Evolutionary conservation across 2,113 vertebrate genomes (phyloP).

Genomic region (Pundamilia nyererei): DNA sequence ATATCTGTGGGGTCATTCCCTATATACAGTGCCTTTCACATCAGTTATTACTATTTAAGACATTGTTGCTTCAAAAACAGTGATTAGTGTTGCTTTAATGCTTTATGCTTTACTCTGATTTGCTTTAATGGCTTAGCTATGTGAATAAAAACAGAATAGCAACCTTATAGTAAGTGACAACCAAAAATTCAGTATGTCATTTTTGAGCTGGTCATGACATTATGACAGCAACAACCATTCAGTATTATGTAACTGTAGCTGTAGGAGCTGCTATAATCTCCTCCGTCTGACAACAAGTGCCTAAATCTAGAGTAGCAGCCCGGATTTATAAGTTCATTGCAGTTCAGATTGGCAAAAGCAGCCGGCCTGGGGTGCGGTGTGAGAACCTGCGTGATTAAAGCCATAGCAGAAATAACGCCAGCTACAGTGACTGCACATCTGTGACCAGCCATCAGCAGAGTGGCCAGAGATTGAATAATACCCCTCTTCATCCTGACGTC

Average conservation of each 20-base stretch:
- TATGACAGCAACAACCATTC: not conserved
- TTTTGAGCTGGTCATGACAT: not conserved
- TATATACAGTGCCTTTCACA: not conserved
- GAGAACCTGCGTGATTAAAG: slow-evolving; percentile 41
- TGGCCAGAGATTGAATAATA: not conserved
- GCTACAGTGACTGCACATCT: slow-evolving; percentile 29
- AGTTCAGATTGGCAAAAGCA: slow-evolving; percentile 35
- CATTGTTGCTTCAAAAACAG: not conserved
- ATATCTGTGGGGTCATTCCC: not conserved
- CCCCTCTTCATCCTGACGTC: not conserved
- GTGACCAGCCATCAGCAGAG: not conserved
- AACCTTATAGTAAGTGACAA: not conserved
- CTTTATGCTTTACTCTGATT: not conserved
- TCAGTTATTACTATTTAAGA: not conserved
- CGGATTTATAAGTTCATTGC: slow-evolving; percentile 56
- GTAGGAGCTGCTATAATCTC: slow-evolving; percentile 45
- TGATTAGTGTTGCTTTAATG: not conserved
- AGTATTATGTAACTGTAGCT: slow-evolving; percentile 38
- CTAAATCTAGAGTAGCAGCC: slow-evolving; percentile 50
- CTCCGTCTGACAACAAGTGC: slow-evolving; percentile 20
- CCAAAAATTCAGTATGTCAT: not conserved
- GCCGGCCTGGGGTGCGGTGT: not conserved
- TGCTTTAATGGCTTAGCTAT: not conserved
- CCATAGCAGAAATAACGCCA: not conserved
- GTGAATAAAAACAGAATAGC: not conserved